Evolutionary conservation across 2,888 invertebrate species (phyloP).

Genomic region (Cancer borealis): DNA sequence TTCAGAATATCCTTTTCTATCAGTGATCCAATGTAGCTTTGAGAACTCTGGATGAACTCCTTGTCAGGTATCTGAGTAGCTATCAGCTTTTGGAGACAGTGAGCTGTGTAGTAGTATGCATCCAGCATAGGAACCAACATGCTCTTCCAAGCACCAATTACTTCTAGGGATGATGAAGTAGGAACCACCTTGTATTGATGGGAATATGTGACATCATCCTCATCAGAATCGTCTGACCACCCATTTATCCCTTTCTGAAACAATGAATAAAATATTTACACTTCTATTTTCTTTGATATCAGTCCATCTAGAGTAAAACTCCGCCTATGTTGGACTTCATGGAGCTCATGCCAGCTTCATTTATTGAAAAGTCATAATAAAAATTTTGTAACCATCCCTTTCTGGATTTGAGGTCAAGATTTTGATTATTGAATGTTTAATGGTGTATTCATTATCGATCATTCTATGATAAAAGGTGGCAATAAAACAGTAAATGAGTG

Average conservation of each 20-base stretch:
- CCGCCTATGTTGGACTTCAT: too few species aligned
- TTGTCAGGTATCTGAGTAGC: conserved; percentile 84
- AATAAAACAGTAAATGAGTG: too few species aligned
- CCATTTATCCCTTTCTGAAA: conserved; percentile 50
- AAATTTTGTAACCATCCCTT: too few species aligned
- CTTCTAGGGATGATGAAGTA: conserved; percentile 79
- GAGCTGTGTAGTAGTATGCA: conserved; percentile 86
- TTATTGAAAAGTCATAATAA: too few species aligned
- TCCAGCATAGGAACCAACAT: conserved; percentile 87
- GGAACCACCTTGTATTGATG: conserved; percentile 79
- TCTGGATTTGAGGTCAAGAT: neutral
- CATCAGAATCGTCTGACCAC: conserved; percentile 69
- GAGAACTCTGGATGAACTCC: conserved; percentile 85
- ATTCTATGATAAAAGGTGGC: too few species aligned
- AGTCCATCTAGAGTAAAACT: too few species aligned
- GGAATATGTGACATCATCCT: conserved; percentile 63
- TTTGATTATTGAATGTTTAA: too few species aligned
- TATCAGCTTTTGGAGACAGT: conserved; percentile 83
- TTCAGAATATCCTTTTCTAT: conserved; percentile 83
- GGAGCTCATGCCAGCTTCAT: too few species aligned
- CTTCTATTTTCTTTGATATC: too few species aligned
- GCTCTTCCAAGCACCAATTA: conserved; percentile 83
- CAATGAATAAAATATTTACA: too few species aligned
- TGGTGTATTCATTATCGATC: too few species aligned
- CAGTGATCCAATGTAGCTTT: conserved; percentile 85